Base-by-base conservation (phyloP, 2,888 invertebrate genomes). In the Torymus tubicola region DNA sequence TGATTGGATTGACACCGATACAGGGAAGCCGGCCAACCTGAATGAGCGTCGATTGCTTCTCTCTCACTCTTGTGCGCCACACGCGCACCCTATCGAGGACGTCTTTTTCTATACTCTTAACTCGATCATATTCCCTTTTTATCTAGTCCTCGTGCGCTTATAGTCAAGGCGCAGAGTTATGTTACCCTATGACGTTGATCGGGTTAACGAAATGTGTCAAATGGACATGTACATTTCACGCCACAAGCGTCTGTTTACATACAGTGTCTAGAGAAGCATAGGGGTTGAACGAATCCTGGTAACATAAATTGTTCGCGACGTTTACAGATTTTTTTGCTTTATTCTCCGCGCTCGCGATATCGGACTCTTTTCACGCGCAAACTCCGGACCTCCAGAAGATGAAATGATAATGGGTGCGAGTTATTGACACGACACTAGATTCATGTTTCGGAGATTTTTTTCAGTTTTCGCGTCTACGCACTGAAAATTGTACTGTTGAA, bases 1-100 rank as follows among this genome's bases (percentile, higher is more conserved):
- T 89, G 88, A 89, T 89, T 89, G 88, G 88, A 89, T 89, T 89
- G 88, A 89, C 89, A 89, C 88, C 87, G 88, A 89, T 89, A 82
- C 79, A 76, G 86, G 82, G 85, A 85, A 86, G 83, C 86, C 83
- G 85, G 84, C 85, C 85, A 84, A 85, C 85, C 83, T 86, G 87
- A 87, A 89, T 86, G 87, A 86, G 85, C 86, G 84, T 85, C 85
- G 83, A 83, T 77, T 78, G 81, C 75, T 75, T 55, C 42, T 31
- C 65, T 50, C 55, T 58, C 42, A 13, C 13, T n/a, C 58, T 74
- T 18, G 52, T 52, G 0, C n/a, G 21, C 14, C 65, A 67, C 50
- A 24, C 21, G 53, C 4, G n/a, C n/a, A 13, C 14, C 31, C 42
- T n/a, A 53, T 53, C 72, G 52, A 63, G 52, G 11, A 4, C 24